These are phyloP conservation scores for Sphenopsis melanotis DNA, from an alignment of 2,797 vertebrate genomes.

Conservation along the genomic window DNA sequence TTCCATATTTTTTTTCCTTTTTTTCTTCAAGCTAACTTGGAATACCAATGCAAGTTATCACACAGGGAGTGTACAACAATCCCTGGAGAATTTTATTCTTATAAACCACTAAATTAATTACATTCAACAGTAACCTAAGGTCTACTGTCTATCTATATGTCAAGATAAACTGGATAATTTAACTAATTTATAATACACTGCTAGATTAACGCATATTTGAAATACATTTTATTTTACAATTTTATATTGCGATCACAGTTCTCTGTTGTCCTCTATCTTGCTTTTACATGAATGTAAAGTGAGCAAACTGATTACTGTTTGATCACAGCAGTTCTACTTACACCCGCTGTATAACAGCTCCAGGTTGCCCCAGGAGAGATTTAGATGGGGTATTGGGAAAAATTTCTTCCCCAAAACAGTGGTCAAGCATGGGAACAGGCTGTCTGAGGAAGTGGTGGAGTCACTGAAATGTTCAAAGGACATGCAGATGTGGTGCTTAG, in stretches of 20 bases:
- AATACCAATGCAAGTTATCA: background rate
- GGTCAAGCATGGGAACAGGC: background rate
- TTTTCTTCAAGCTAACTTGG: background rate
- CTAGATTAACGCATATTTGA: background rate
- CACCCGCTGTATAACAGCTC: fast-evolving
- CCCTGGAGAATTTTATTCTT: background rate
- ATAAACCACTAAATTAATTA: background rate
- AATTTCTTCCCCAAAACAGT: background rate
- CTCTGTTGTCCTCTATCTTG: background rate
- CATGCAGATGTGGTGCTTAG: background rate
- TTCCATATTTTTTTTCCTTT: background rate
- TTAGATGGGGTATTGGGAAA: background rate
- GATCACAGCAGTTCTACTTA: background rate
- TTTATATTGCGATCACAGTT: background rate
- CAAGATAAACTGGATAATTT: background rate
- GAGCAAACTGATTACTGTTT: background rate
- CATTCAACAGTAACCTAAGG: background rate
- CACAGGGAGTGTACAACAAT: background rate
- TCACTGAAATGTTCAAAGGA: background rate
- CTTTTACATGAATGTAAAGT: background rate
- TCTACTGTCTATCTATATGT: background rate
- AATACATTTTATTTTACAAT: background rate
- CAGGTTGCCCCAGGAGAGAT: background rate
- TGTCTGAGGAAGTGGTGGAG: background rate
- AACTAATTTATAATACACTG: background rate